Evolutionary conservation across 1,140 invertebrate genomes (phyloP).

Genomic region (Sarcophaga peregrina): DNA sequence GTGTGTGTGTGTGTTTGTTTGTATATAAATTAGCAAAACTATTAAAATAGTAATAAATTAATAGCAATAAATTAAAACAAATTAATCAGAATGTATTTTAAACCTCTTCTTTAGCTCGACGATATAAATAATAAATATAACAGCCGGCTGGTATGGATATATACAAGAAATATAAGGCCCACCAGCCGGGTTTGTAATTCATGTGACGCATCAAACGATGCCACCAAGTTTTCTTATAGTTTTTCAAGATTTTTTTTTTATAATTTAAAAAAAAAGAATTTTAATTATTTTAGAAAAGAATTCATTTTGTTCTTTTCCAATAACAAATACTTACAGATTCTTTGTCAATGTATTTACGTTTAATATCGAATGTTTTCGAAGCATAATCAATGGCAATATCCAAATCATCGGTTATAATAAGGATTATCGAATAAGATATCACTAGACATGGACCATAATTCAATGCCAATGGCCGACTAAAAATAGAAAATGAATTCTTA

Average conservation of each 20-base stretch:
- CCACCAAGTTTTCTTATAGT: constrained; percentile 75
- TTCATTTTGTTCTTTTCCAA: neutral
- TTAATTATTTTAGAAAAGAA: neutral
- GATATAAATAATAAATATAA: constrained; percentile 78
- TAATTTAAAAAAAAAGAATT: constrained; percentile 32
- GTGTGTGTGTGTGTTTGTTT: neutral
- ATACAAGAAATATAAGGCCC: constrained; percentile 82
- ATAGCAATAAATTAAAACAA: constrained; percentile 35
- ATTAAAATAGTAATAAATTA: neutral
- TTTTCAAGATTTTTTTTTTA: too few species aligned
- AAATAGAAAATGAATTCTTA: neutral
- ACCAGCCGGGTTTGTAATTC: constrained; percentile 82
- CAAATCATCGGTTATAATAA: constrained; percentile 89
- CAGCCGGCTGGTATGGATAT: constrained; percentile 76
- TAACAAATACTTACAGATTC: constrained; percentile 76
- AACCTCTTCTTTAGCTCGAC: constrained; percentile 74
- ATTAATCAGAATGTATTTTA: constrained; percentile 48
- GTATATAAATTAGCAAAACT: neutral
- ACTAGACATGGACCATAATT: constrained; percentile 98
- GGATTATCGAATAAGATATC: constrained; percentile 94
- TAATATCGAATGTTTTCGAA: constrained; percentile 85
- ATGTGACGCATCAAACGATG: constrained; percentile 77
- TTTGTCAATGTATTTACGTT: constrained; percentile 80
- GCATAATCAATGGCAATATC: constrained; percentile 85
- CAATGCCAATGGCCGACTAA: constrained; percentile 91